Conservation (phyloP, 2,797 vertebrate genomes). For the Notamacropus eugenii region DNA sequence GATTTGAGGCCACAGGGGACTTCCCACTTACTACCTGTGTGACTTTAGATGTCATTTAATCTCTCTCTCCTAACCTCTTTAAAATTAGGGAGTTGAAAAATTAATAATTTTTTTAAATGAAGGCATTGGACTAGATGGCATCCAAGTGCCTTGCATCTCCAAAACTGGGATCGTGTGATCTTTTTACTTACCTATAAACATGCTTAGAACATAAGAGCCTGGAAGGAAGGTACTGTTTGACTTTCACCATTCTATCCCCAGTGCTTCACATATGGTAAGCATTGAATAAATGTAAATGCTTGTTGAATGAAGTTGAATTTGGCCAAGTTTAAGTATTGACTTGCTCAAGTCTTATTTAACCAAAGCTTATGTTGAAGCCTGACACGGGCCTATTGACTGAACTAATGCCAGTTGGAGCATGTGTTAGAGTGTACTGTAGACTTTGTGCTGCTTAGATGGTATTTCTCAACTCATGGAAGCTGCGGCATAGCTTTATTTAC, state of each 20-base stretch:
- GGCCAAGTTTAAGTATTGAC: background rate
- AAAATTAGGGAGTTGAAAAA: background rate
- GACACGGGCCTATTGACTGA: background rate
- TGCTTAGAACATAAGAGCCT: background rate
- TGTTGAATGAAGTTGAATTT: background rate
- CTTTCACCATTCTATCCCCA: background rate
- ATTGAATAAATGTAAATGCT: background rate
- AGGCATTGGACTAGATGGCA: background rate
- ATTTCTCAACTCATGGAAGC: background rate
- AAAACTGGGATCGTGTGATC: background rate
- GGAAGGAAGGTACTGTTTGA: background rate
- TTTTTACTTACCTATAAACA: background rate
- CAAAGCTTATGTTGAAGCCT: background rate
- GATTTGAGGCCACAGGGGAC: background rate
- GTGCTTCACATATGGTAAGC: background rate
- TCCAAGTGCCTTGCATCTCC: background rate
- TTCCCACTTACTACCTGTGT: background rate
- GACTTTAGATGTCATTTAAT: background rate
- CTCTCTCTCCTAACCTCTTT: background rate
- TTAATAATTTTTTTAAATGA: background rate
- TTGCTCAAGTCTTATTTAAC: conserved; percentile 14
- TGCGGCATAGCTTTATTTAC: background rate
- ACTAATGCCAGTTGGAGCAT: background rate
- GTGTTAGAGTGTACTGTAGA: background rate
- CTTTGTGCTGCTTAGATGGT: background rate